phyloP scores from a whole-genome alignment of 2,888 invertebrate species.

The Chymomyza caudatula region DNA sequence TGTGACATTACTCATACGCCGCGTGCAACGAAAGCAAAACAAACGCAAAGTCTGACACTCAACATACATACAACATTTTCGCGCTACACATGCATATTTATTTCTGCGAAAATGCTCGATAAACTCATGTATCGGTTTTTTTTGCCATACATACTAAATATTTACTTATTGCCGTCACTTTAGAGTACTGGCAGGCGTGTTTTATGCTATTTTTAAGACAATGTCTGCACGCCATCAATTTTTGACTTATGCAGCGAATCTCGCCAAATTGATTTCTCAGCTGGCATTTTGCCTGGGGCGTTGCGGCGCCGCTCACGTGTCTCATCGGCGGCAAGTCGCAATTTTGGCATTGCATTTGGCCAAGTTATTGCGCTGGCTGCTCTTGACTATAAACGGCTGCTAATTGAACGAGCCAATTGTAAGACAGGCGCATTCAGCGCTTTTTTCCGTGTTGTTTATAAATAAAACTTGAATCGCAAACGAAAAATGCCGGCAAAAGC shows the following conservation, averaged over 20 bases:
- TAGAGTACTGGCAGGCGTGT: background rate
- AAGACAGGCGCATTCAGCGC: background rate
- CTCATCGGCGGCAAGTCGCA: constrained; percentile 20
- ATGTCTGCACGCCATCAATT: constrained; percentile 6
- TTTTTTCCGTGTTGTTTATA: constrained; percentile 55
- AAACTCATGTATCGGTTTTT: background rate
- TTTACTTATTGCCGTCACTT: background rate
- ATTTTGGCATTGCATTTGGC: constrained; percentile 4
- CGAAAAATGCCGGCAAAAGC: constrained; percentile 40
- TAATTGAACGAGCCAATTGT: background rate
- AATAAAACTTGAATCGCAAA: constrained; percentile 58
- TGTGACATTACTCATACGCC: constrained; percentile 63
- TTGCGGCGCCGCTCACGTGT: constrained; percentile 27
- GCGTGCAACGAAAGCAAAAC: constrained; percentile 14
- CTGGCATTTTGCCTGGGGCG: constrained; percentile 35
- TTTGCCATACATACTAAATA: background rate
- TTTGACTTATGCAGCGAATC: background rate
- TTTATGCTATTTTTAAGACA: constrained; percentile 20
- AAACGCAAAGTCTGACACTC: background rate
- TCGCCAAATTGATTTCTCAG: constrained; percentile 20
- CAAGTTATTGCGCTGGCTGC: background rate
- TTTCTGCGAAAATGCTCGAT: background rate
- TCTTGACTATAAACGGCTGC: background rate
- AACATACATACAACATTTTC: background rate
- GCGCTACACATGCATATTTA: background rate